A percentile compares a stretch with the other conserved stretches of the same genome.
Conservation (phyloP, 2,113 vertebrate species). For the Neofelis nebulosa region DNA sequence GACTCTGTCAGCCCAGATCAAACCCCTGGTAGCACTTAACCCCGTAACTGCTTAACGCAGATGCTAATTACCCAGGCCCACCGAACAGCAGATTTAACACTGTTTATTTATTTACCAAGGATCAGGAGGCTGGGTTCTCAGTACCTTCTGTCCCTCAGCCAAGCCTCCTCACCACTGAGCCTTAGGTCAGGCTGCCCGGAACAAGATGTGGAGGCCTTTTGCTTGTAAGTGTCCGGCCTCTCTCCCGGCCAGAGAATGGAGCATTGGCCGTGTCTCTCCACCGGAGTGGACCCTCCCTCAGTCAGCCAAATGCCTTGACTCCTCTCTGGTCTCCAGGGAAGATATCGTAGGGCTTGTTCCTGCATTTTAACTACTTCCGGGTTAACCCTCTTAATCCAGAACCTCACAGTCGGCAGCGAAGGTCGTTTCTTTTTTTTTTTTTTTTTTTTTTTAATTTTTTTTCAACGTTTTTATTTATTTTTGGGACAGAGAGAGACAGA, state of each 20-base stretch:
- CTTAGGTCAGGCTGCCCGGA: not conserved
- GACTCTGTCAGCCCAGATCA: slow-evolving; percentile 73
- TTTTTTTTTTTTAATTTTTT: too few relatives aligned
- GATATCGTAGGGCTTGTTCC: not conserved
- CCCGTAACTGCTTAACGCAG: slow-evolving; percentile 71
- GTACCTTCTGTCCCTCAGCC: not conserved
- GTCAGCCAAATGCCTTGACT: not conserved
- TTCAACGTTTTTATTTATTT: too few relatives aligned
- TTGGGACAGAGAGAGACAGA: too few relatives aligned
- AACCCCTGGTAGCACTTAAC: slow-evolving; percentile 74
- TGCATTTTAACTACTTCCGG: not conserved
- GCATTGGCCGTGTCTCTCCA: not conserved
- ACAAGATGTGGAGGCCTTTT: not conserved
- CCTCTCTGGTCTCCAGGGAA: not conserved
- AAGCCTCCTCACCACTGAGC: not conserved
- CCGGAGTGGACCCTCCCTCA: not conserved
- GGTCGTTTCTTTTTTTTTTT: too few relatives aligned
- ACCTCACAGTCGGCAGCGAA: not conserved
- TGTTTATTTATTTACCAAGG: not conserved
- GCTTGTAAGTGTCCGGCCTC: not conserved
- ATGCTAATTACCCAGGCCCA: slow-evolving; percentile 69
- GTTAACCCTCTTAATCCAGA: not conserved
- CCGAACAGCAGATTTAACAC: slow-evolving; percentile 28
- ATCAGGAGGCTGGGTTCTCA: not conserved
- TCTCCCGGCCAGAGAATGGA: not conserved